Evolutionary conservation across 2,888 invertebrate species (phyloP), one percentile per base, ranked within the genome.

Genomic region (Colostygia pectinataria): DNA sequence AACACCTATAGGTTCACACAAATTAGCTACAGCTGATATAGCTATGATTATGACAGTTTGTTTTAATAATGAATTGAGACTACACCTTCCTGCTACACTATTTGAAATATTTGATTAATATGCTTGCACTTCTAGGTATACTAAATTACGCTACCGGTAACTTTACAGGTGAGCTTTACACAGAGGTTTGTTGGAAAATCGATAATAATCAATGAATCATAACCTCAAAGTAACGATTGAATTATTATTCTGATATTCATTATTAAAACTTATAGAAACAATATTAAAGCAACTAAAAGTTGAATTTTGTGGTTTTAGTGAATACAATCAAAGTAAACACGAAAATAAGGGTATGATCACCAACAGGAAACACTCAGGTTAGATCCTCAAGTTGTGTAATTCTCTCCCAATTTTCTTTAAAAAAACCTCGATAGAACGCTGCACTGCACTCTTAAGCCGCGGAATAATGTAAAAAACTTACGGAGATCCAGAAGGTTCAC

Each of bases 281-380:
- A 3, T 10, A 25, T 3, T 25, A 10, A 10, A 25, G 4, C 2
- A 9, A 24, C 24, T 38, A 5, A 2, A 12, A 7, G n/a, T n/a
- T n/a, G n/a, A n/a, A n/a, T n/a, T n/a, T n/a, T n/a, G n/a, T n/a
- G n/a, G n/a, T n/a, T 27, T 34, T 2, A 20, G 4, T 1, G 5
- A 25, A n/a, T 23, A 9, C 1, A 15, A 13, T 20, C 4, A 8
- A 40, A 31, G 54, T 55, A 59, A 59, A 55, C 57, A 59, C 15
- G 10, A 24, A 25, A 6, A 13, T 13, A 31, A 15, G 25, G 40
- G 55, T 20, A 31, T 41, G 48, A 46, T 40, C 36, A 15, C 13
- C 13, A 43, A 23, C 20, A 23, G 24, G 6, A 32, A 33, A 14
- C 12, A 2, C 4, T 18, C 33, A 46, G 42, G 41, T 38, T 42